Evolutionary conservation across 2,797 vertebrate species (phyloP), one percentile per base, ranked within the genome.

Genomic region (Argya squamiceps): DNA sequence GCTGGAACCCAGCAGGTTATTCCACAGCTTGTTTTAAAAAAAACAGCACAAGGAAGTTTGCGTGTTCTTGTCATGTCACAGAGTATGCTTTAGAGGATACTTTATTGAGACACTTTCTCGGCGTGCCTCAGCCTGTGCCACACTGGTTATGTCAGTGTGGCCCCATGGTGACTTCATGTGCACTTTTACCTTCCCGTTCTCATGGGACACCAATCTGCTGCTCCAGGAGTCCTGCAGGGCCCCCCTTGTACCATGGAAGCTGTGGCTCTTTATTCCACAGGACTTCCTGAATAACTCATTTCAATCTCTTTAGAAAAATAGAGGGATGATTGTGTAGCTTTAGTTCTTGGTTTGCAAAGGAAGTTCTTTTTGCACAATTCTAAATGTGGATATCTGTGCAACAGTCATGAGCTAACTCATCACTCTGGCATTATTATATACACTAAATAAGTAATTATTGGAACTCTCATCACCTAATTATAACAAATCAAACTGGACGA

Each of bases 401-500:
- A 46, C 15, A 64, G 43, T 5, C 68, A 41, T 4, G 34, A 93
- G 41, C 50, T 80, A 89, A 73, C 52, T 74, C 69, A 69, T 67
- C n/a, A 19, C 58, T 86, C 37, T 29, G 2, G 0, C 52, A 36
- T 34, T 79, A 67, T 88, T 49, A 70, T 26, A 76, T 6, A 32
- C 17, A 56, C 30, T 53, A 92, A 75, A 11, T 52, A 71, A 62
- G 64, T 39, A 65, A 80, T 49, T 77, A 49, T 53, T 82, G 81
- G 71, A 74, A 91, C 83, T 60, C 68, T 91, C 88, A 89, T 85
- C 56, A 46, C 60, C 15, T 89, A 60, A 89, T 89, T 83, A 63
- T 15, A 76, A 77, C 58, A 83, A 74, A 84, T 69, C 15, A 68
- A 83, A 94, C 73, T 18, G 16, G 90, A 68, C 37, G n/a, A 65